Evolutionary conservation across 2,888 invertebrate genomes (phyloP), one percentile per base, ranked within the genome.

Genomic region (Smittia aterrima): DNA sequence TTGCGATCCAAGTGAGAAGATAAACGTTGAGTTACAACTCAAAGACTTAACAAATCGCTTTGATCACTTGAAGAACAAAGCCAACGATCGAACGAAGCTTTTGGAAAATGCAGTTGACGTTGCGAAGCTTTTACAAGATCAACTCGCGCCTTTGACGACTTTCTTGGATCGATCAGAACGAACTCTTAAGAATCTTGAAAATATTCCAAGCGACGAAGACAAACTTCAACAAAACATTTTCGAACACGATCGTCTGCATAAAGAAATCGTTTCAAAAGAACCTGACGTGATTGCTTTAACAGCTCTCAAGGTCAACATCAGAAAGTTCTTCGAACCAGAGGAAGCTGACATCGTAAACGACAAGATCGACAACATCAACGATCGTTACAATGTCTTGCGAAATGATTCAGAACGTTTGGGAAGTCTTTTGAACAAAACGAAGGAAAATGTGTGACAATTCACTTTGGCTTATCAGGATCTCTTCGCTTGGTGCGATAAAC

Each of bases 201-300:
- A 95, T 1, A 92, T 98, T 74, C 96, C 96, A 22, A 96, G 96
- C 0, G 96, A 97, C 78, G 95, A 96, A 81, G 95, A 96, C 81
- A 95, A 95, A 84, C 95, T 98, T 77, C 93, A 95, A 77, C 89
- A 90, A 79, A 90, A 93, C 79, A 92, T 97, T 73, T 87, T 90
- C 22, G 96, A 97, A 79, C 98, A 98, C 79, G 92, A 92, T 85
- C 85, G 86, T 40, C 85, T 97, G 4, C 95, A 96, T 80, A 91
- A 91, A 67, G 96, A 96, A 77, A 93, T 98, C 68, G 82, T 95
- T 11, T 88, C 90, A 32, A 93, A 95, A 82, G 93, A 95, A 80
- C 90, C 91, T 0, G 90, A 92, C 22, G 95, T 97, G 82, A 92
- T 92, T 76, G 92, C 95, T 79, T 85, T 97, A 20, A 93, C 96